Base-by-base conservation (phyloP, 2,797 vertebrate genomes). In the Phrynocephalus guinanensis region DNA sequence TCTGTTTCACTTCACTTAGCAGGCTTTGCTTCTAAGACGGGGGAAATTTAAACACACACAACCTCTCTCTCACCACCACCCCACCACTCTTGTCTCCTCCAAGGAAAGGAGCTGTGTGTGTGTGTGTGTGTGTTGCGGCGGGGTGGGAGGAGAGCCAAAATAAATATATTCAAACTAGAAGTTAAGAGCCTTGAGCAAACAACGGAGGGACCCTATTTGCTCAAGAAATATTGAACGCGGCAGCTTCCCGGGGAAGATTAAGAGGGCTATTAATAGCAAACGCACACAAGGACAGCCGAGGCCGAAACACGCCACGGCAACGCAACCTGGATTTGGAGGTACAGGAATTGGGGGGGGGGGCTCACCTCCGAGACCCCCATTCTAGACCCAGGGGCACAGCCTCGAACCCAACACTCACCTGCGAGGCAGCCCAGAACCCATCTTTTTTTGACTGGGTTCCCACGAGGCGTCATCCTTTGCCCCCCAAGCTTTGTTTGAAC, bases 101-200 rank as follows among this genome's bases (percentile, higher is more conserved):
- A 33, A 33, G 33, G 33, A 30, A 38, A 75, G 38, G 28, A 77
- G 89, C 89, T 63, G 60, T 63, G 15, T 63, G 11, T 63, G 60
- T 56, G 52, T 56, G 33, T 56, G 52, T 16, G 60, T 91, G 4
- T 63, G 11, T 33, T 33, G 33, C 33, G 33, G 33, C 33, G 2
- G 33, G 33, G 33, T 33, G 33, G 33, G 33, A 33, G 33, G 33
- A 33, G 33, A 33, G 33, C 33, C 33, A 33, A 33, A 33, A 33
- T 33, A 33, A 33, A 33, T 91, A 88, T 33, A 87, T 81, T 90
- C 86, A 77, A 85, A 84, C 71, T 68, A 73, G 91, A 85, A 24
- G 71, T 66, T 88, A 90, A 91, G 90, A 0, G 88, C 93, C 94
- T 76, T n/a, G 73, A 93, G 93, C 89, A 89, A 91, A 79, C 33